Conservation (phyloP, 2,797 vertebrate genomes). For the Sylvilagus floridanus region DNA sequence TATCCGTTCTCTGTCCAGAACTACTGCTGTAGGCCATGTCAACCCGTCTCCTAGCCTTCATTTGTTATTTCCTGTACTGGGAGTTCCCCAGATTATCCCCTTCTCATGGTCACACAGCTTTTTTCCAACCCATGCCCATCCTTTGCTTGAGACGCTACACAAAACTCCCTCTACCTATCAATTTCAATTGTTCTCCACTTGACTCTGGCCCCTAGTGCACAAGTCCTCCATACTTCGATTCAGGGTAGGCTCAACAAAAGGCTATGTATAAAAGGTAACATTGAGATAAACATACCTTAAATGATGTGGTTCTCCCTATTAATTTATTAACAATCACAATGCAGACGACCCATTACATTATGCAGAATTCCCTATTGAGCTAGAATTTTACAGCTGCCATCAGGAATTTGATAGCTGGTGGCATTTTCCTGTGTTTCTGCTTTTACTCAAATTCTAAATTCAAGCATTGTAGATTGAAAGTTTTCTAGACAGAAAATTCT, state of each 20-base stretch:
- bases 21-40: neutral
- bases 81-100: too few relatives aligned
- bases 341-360: fast-evolving
- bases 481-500: neutral
- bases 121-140: neutral
- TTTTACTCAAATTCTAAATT: neutral
- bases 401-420: neutral
- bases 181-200: neutral
- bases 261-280: too few relatives aligned
- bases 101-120: neutral
- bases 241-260: neutral
- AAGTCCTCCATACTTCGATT: neutral
- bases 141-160: neutral
- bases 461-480: too few relatives aligned
- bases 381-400: neutral
- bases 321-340: neutral
- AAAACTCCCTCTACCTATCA: neutral
- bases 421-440: neutral
- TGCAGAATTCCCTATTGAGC: neutral
- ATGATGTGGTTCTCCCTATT: neutral
- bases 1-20: neutral
- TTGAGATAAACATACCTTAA: too few relatives aligned
- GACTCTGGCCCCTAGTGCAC: too few relatives aligned
- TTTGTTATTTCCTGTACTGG: neutral
- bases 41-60: neutral